phyloP scores from a whole-genome alignment of 2,888 invertebrate species.

The Pyrrhosoma nymphula region DNA sequence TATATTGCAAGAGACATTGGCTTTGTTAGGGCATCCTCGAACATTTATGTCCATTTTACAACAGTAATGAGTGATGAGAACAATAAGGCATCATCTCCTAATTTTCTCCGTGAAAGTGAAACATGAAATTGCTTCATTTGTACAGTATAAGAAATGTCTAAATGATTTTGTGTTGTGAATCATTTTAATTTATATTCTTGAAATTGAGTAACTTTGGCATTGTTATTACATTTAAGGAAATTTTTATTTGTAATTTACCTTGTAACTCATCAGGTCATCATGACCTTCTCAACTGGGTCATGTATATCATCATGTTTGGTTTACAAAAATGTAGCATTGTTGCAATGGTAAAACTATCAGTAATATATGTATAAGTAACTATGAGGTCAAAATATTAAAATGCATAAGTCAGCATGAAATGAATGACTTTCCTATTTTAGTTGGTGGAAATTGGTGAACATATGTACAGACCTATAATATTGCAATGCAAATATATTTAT shows the following conservation, averaged over 20 bases:
- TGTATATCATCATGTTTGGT: constrained; percentile 39
- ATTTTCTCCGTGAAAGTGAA: background rate
- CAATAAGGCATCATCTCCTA: constrained; percentile 47
- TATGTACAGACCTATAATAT: constrained; percentile 27
- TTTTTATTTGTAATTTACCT: background rate
- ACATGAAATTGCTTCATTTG: background rate
- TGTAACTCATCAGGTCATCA: background rate
- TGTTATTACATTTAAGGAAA: constrained; percentile 1
- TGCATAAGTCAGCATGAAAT: constrained; percentile 30
- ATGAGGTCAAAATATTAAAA: constrained; percentile 36
- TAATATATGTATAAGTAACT: constrained; percentile 4
- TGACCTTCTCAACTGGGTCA: background rate
- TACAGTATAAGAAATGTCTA: background rate
- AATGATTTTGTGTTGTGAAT: background rate
- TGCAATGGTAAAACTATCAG: constrained; percentile 41
- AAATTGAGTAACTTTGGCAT: constrained; percentile 34
- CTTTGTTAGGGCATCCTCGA: background rate
- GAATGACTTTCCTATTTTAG: constrained; percentile 31
- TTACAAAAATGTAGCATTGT: constrained; percentile 23
- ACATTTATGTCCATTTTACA: background rate
- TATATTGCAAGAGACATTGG: background rate
- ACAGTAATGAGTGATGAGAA: background rate
- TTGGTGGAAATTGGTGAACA: constrained; percentile 25
- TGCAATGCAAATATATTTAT: constrained; percentile 35
- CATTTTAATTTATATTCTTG: constrained; percentile 10